These are phyloP conservation scores for Jaculus jaculus DNA, from an alignment of 2,113 vertebrate species.

Conservation along the genomic window DNA sequence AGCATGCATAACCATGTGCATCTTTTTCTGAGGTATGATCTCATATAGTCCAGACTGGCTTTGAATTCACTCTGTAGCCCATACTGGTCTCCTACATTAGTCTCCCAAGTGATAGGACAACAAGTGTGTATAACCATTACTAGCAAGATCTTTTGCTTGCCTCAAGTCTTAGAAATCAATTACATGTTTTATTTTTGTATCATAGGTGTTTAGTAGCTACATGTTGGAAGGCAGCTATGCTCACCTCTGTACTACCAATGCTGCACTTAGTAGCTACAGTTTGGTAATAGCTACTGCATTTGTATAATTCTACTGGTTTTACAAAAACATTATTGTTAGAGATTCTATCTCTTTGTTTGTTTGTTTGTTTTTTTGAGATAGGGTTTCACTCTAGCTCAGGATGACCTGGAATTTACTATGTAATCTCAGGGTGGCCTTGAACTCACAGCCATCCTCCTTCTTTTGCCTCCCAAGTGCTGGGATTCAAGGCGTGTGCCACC, in stretches of 20 bases:
- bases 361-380: too few relatives aligned
- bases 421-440: too few relatives aligned
- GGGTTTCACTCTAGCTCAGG: too few relatives aligned
- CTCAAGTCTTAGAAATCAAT: neutral
- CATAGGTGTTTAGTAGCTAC: neutral
- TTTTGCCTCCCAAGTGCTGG: too few relatives aligned
- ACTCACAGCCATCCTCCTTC: too few relatives aligned
- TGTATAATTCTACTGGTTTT: neutral
- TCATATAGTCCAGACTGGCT: neutral
- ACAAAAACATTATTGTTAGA: neutral
- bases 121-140: neutral
- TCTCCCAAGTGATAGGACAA: neutral
- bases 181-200: neutral
- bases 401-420: too few relatives aligned
- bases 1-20: too few relatives aligned
- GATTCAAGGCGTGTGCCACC: too few relatives aligned
- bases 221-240: slow-evolving; percentile 86
- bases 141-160: neutral
- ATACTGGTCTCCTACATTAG: neutral
- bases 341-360: too few relatives aligned
- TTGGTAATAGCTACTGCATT: neutral
- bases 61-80: neutral
- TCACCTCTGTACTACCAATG: slow-evolving; percentile 85
- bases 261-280: neutral
- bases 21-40: neutral